Evolutionary conservation across 2,113 vertebrate species (phyloP).

Genomic region (Hylia prasina): DNA sequence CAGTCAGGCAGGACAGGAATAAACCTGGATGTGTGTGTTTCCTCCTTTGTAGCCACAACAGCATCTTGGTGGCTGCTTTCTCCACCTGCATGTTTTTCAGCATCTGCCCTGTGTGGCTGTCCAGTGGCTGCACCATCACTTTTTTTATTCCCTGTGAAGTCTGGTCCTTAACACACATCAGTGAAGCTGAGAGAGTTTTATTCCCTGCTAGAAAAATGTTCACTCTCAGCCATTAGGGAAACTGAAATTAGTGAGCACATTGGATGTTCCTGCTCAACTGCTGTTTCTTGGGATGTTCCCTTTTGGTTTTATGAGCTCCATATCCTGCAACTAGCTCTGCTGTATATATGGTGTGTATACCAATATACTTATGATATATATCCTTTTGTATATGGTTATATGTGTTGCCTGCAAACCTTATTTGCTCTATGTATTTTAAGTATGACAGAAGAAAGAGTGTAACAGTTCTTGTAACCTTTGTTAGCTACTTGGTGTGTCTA

Average conservation of each 20-base stretch:
- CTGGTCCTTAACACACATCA: not conserved
- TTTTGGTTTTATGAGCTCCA: not conserved
- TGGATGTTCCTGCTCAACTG: not conserved
- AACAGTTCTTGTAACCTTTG: not conserved
- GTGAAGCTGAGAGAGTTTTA: not conserved
- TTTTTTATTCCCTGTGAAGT: not conserved
- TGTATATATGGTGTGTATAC: not conserved
- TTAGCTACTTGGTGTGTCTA: not conserved
- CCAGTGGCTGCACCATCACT: not conserved
- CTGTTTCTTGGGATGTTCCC: not conserved
- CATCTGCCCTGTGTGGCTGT: not conserved
- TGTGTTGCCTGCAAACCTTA: not conserved
- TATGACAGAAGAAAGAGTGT: not conserved
- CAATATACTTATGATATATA: not conserved
- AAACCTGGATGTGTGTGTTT: not conserved
- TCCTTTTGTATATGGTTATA: not conserved
- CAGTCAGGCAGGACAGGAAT: not conserved
- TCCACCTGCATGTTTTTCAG: not conserved
- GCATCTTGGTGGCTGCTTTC: not conserved
- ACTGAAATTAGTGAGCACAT: not conserved
- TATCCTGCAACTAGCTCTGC: not conserved
- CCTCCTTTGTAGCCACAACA: not conserved
- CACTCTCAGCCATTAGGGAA: not conserved
- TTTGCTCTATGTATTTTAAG: not conserved
- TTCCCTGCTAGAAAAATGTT: not conserved